phyloP scores from a whole-genome alignment of 2,113 vertebrate genomes.

The Hypocryptadius cinnamomeus region DNA sequence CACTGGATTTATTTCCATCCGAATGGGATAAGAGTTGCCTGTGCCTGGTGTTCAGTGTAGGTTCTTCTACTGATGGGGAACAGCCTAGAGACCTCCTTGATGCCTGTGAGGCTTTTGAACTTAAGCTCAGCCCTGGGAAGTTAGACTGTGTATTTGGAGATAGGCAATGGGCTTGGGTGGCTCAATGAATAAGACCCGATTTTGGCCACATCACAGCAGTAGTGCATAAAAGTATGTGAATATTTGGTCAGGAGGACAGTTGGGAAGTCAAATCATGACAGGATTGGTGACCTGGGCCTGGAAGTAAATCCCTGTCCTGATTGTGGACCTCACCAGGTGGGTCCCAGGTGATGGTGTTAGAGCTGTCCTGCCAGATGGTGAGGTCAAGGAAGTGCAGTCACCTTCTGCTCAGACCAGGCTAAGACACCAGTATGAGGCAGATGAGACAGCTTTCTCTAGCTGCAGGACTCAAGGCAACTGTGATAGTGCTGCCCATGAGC shows the following conservation, averaged over 20 bases:
- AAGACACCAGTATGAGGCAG: not conserved
- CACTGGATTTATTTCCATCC: not conserved
- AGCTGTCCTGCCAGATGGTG: not conserved
- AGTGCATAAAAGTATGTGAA: not conserved
- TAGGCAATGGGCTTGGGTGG: not conserved
- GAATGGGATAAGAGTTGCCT: not conserved
- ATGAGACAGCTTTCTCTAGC: not conserved
- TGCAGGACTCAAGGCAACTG: not conserved
- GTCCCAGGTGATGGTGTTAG: not conserved
- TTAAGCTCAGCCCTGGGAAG: not conserved
- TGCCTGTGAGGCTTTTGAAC: not conserved
- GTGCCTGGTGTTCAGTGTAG: rapidly evolving
- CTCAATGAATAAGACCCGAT: not conserved
- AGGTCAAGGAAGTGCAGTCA: not conserved
- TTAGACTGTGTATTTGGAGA: not conserved
- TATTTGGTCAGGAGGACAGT: not conserved
- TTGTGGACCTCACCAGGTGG: not conserved
- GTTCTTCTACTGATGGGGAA: not conserved
- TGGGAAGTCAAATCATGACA: not conserved
- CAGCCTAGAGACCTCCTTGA: not conserved
- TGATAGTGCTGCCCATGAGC: not conserved
- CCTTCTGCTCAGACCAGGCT: not conserved
- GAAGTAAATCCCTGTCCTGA: not conserved
- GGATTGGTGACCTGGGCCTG: not conserved
- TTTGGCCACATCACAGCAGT: not conserved